Evolutionary conservation across 2,888 invertebrate genomes (phyloP).

Genomic region (Ommatoiulus sabulosus): DNA sequence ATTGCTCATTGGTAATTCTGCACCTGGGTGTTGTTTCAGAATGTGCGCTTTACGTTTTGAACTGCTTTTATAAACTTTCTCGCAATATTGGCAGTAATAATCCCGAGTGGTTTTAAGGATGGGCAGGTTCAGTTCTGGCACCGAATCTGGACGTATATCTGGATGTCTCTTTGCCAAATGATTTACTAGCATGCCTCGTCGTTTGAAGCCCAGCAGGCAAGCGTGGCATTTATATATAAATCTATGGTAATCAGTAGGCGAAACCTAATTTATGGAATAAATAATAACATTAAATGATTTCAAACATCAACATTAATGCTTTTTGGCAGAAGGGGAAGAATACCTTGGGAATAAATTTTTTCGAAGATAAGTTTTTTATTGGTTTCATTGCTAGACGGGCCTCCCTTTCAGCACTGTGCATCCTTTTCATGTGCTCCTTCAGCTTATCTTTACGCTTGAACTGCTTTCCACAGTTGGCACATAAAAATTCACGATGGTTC

Average conservation of each 20-base stretch:
- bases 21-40: slow-evolving; percentile 84
- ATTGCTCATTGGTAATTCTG: slow-evolving; percentile 72
- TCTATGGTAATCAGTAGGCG: slow-evolving; percentile 77
- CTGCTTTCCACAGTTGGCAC: slow-evolving; percentile 81
- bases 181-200: slow-evolving; percentile 87
- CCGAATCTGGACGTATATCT: slow-evolving; percentile 75
- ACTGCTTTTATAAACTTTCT: slow-evolving; percentile 85
- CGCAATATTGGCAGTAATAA: slow-evolving; percentile 87
- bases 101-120: slow-evolving; percentile 81
- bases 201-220: slow-evolving; percentile 81
- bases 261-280: slow-evolving; percentile 63
- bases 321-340: background rate
- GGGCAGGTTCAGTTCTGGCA: slow-evolving; percentile 81
- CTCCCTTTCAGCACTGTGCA: slow-evolving; percentile 73
- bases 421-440: slow-evolving; percentile 78
- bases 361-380: slow-evolving; percentile 64
- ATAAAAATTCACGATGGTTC: slow-evolving; percentile 77
- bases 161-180: slow-evolving; percentile 79
- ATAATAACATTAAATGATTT: background rate
- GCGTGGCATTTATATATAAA: slow-evolving; percentile 82
- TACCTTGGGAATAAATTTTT: slow-evolving; percentile 74
- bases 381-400: slow-evolving; percentile 63
- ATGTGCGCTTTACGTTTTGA: slow-evolving; percentile 87
- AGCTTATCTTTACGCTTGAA: slow-evolving; percentile 83
- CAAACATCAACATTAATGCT: background rate